Evolutionary conservation across 2,113 vertebrate genomes (phyloP), one percentile per base, ranked within the genome.

Genomic region (Istiophorus platypterus): DNA sequence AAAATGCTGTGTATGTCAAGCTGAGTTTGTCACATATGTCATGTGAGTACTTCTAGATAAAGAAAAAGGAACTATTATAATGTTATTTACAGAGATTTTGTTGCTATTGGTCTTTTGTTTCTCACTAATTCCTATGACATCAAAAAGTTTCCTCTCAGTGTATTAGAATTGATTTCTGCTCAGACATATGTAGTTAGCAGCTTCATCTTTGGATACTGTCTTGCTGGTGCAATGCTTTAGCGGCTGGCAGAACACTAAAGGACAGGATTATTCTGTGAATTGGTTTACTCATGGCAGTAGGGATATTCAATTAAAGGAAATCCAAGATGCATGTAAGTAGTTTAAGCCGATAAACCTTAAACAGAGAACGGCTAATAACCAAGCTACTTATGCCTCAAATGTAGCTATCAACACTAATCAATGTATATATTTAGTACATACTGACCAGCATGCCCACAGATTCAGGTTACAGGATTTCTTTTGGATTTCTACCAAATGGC

Each of bases 291-390:
- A 14, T 59, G 61, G 11, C 42, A 27, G 39, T 49, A 34, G 1
- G 15, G 45, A 62, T 89, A 56, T 79, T 72, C 7, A 70, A 31
- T 88, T 18, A 14, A 67, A 56, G 62, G 22, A 75, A 80, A 72
- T 80, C 69, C 22, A 2, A 76, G 29, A 81, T 49, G 31, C 42
- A 41, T 27, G 29, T 62, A 78, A 80, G 62, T 54, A n/a, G 59
- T 75, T 88, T 72, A 82, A 81, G 74, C 71, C 71, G 45, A 61
- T 57, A 57, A 59, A 51, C 22, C 41, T 84, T 49, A 37, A 66
- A 72, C 9, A 54, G 7, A 82, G n/a, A 31, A 0, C 42, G 47
- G 52, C 34, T 31, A 24, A 9, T 18, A n/a, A 69, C 71, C 51
- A 34, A 14, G 47, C 65, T 37, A 15, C 39, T 77, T 56, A 63